phyloP scores from a whole-genome alignment of 2,888 invertebrate species.

The Leptopilina myrica region DNA sequence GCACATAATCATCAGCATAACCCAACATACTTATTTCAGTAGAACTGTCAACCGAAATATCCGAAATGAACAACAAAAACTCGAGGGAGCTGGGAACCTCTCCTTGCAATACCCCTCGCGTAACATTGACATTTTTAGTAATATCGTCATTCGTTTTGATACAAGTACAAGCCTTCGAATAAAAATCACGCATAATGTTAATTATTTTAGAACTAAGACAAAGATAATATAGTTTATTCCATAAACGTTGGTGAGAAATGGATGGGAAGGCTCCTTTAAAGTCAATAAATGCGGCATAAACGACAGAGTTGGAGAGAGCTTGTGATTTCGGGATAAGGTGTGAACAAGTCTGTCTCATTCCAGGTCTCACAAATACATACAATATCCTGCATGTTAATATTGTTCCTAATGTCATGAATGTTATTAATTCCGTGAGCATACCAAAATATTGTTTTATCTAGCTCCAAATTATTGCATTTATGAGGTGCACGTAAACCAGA shows the following conservation, averaged over 20 bases:
- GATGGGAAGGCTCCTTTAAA: too few relatives aligned
- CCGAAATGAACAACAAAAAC: neutral
- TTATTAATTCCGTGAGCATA: neutral
- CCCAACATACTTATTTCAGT: neutral
- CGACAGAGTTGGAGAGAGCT: neutral
- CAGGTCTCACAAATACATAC: too few relatives aligned
- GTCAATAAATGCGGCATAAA: neutral
- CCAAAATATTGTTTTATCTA: neutral
- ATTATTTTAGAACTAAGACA: neutral
- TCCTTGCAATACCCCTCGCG: neutral
- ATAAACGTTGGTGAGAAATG: too few relatives aligned
- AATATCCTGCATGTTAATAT: too few relatives aligned
- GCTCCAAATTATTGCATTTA: neutral
- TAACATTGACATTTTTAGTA: neutral
- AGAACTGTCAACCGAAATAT: neutral
- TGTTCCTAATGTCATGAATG: neutral
- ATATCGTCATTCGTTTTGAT: neutral
- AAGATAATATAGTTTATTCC: neutral
- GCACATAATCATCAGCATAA: neutral
- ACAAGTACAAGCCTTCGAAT: neutral
- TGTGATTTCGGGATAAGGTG: too few relatives aligned
- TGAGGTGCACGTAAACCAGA: neutral
- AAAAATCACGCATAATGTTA: neutral
- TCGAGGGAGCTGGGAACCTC: neutral
- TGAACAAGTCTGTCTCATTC: too few relatives aligned